phyloP scores from a whole-genome alignment of 2,113 vertebrate genomes.

The Burhinus bistriatus region DNA sequence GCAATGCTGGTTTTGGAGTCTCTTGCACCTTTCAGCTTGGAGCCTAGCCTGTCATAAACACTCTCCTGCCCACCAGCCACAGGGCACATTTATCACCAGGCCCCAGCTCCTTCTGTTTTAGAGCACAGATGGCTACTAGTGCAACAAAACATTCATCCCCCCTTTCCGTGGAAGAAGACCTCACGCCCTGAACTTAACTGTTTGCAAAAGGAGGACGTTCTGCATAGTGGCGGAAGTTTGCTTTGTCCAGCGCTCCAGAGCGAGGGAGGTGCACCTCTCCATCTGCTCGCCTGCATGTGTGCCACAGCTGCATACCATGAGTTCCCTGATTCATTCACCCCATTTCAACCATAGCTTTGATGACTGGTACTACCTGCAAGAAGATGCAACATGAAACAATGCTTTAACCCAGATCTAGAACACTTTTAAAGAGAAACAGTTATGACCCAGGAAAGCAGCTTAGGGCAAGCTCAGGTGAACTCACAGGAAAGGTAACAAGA shows the following conservation, averaged over 20 bases:
- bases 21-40: fast-evolving
- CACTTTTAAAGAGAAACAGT: neutral
- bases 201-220: neutral
- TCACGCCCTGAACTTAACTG: neutral
- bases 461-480: neutral
- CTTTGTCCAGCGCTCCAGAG: fast-evolving
- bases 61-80: neutral
- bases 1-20: neutral
- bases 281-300: fast-evolving
- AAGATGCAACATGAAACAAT: neutral
- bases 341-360: fast-evolving
- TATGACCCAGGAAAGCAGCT: neutral
- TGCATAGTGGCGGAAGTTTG: fast-evolving
- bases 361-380: neutral
- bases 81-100: fast-evolving
- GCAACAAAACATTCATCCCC: neutral
- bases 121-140: neutral
- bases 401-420: neutral
- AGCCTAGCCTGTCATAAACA: neutral
- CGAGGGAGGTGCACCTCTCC: neutral
- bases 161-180: neutral
- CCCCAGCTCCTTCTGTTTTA: neutral
- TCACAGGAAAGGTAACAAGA: neutral
- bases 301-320: fast-evolving
- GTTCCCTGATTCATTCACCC: neutral